These are phyloP conservation scores for Palythoa grandis DNA, from an alignment of 92 coral and sea anemone genomes.

Conservation along the genomic window DNA sequence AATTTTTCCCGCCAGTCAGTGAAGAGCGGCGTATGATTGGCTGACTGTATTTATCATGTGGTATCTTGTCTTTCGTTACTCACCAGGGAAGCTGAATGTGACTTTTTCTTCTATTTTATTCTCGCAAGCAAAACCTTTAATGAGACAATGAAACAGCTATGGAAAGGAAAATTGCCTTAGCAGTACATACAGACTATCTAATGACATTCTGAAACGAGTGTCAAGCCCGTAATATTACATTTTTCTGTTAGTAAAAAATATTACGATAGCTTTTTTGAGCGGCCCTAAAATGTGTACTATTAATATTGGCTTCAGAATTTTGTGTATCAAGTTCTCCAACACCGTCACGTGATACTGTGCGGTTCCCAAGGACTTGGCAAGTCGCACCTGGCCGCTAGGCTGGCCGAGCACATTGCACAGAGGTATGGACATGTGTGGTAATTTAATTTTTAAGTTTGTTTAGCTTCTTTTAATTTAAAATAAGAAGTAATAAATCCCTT, in stretches of 20 bases:
- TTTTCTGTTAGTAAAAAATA: too few relatives aligned
- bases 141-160: not conserved
- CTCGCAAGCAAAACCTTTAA: not conserved
- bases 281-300: not conserved
- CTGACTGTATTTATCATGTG: not conserved
- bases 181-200: too few relatives aligned
- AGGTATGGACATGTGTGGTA: constrained; percentile 43
- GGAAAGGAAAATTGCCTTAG: too few relatives aligned
- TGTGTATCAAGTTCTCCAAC: constrained; percentile 74
- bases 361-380: constrained; percentile 81
- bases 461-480: not conserved
- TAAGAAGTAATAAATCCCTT: too few relatives aligned
- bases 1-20: not conserved
- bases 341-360: constrained; percentile 79
- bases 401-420: constrained; percentile 86
- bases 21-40: not conserved
- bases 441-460: not conserved
- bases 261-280: too few relatives aligned
- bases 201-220: too few relatives aligned
- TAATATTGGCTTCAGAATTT: constrained; percentile 48
- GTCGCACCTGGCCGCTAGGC: constrained; percentile 74
- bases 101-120: not conserved
- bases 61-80: too few relatives aligned
- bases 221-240: too few relatives aligned
- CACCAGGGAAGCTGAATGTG: too few relatives aligned